phyloP scores from a whole-genome alignment of 1,140 invertebrate genomes.

The Phymastichus coffea region DNA sequence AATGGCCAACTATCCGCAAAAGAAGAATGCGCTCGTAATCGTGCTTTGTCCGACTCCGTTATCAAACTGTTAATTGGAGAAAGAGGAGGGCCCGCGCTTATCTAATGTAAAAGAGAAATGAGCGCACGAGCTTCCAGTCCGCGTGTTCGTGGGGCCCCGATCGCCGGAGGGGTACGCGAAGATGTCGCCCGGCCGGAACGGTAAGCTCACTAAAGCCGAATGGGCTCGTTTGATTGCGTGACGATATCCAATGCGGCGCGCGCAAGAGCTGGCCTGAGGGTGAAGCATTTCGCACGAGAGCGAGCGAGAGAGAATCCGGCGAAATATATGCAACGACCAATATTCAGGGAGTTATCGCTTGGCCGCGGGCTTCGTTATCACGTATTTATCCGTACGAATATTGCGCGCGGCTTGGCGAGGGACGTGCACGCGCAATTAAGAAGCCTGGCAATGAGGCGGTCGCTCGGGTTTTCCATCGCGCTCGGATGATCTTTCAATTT shows the following conservation, averaged over 20 bases:
- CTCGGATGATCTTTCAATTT: too few relatives aligned
- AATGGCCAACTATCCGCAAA: too few relatives aligned
- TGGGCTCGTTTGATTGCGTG: conserved; percentile 56
- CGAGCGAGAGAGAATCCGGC: conserved; percentile 25
- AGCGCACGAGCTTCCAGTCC: not conserved
- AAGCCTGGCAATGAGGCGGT: too few relatives aligned
- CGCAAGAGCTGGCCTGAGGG: conserved; percentile 36
- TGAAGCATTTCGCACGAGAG: conserved; percentile 45
- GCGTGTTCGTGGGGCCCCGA: conserved; percentile 35
- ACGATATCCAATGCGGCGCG: conserved; percentile 49
- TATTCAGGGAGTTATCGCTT: conserved; percentile 40
- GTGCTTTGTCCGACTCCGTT: too few relatives aligned
- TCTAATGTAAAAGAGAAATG: conserved; percentile 7
- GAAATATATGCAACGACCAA: conserved; percentile 50
- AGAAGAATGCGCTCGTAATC: too few relatives aligned
- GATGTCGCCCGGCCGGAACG: conserved; percentile 42
- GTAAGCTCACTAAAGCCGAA: conserved; percentile 52
- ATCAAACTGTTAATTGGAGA: conserved; percentile 20
- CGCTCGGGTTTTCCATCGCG: too few relatives aligned
- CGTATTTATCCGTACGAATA: conserved; percentile 17
- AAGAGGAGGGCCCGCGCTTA: not conserved
- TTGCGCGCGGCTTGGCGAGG: too few relatives aligned
- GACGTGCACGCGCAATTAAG: too few relatives aligned
- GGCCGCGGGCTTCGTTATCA: conserved; percentile 13
- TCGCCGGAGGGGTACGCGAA: conserved; percentile 45